phyloP scores from a whole-genome alignment of 92 coral and sea anemone species.

The Porites rus region DNA sequence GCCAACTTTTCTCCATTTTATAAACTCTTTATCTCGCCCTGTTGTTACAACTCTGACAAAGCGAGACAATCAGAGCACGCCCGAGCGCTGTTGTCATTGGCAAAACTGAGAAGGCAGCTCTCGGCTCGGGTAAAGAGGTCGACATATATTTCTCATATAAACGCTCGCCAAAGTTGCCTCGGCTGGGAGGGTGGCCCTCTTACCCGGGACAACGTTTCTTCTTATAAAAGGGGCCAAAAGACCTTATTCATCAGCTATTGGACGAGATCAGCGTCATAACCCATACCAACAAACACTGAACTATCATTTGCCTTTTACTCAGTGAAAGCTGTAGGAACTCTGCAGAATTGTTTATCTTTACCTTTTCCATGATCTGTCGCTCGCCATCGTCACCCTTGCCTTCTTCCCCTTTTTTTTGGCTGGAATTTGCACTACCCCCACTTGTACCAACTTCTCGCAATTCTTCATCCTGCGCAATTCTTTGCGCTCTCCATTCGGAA shows the following conservation, averaged over 20 bases:
- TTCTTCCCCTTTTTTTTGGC: not conserved
- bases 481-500: slow-evolving; percentile 3
- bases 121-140: not conserved
- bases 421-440: slow-evolving; percentile 1
- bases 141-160: no score
- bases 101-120: slow-evolving; percentile 5
- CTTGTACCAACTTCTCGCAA: not conserved
- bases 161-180: no score
- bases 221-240: not conserved
- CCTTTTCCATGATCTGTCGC: not conserved
- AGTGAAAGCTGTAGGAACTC: not conserved
- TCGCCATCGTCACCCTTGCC: no score
- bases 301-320: slow-evolving; percentile 9
- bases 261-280: slow-evolving; percentile 3
- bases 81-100: not conserved
- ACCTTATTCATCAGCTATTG: slow-evolving; percentile 7
- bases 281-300: not conserved
- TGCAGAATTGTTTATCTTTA: not conserved
- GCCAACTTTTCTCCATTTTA: slow-evolving; percentile 3
- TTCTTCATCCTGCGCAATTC: not conserved
- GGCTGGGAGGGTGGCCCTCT: not conserved
- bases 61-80: no score
- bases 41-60: no score
- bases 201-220: not conserved
- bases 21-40: not conserved